Conservation (phyloP, 2,797 vertebrate species). For the Molossus molossus region DNA sequence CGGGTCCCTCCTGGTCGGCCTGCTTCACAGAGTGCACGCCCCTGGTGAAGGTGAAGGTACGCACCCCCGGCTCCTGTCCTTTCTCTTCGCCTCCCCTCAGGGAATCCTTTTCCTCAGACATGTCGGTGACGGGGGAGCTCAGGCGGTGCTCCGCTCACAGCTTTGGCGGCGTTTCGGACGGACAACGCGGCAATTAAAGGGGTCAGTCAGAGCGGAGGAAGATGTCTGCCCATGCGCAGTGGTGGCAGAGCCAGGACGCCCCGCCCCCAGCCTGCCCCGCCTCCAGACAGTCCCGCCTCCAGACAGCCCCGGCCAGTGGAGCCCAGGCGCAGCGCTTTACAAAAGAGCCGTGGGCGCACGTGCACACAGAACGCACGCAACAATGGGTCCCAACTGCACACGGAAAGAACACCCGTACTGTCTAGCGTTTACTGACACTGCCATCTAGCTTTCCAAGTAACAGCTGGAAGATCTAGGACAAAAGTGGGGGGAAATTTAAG, state of each 20-base stretch:
- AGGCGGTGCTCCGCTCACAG: rapidly evolving
- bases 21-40: not conserved
- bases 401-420: rapidly evolving
- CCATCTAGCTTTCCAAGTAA: not conserved
- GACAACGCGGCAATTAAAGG: rapidly evolving
- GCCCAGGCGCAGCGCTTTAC: rapidly evolving
- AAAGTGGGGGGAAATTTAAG: not conserved
- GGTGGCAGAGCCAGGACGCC: not conserved
- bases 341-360: rapidly evolving
- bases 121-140: not conserved
- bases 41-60: rapidly evolving
- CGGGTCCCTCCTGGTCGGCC: not conserved
- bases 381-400: rapidly evolving
- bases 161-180: not conserved
- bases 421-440: not conserved
- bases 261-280: not conserved
- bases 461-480: not conserved
- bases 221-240: slow-evolving; percentile 15
- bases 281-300: too few species aligned
- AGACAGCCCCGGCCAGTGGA: not conserved
- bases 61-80: not conserved
- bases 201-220: rapidly evolving
- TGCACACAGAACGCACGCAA: not conserved
- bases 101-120: not conserved
- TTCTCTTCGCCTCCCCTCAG: not conserved